Percentiles rank a stretch among this genome's conserved stretches.
phyloP scores from a whole-genome alignment of 2,113 vertebrate genomes.

The Bambusicola thoracicus region DNA sequence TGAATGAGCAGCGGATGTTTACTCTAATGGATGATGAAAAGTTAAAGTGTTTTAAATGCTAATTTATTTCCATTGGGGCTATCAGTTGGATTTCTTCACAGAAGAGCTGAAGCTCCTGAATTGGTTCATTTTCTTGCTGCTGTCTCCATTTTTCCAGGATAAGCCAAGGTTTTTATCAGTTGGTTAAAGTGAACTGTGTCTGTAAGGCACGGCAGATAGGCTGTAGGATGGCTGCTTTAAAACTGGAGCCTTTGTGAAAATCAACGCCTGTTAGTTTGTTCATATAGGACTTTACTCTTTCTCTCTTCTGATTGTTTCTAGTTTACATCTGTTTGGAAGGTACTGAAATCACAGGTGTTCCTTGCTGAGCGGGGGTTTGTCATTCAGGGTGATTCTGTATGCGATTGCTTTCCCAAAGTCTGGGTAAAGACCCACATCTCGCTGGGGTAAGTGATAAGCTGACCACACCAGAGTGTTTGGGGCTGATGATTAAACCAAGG shows the following conservation, averaged over 20 bases:
- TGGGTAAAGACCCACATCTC: neutral
- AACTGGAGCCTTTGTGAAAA: neutral
- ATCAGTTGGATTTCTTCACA: neutral
- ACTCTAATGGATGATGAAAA: conserved; percentile 35
- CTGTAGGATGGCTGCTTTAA: neutral
- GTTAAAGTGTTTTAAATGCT: conserved; percentile 22
- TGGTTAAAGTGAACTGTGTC: neutral
- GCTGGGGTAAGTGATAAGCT: neutral
- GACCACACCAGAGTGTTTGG: neutral
- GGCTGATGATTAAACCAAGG: neutral
- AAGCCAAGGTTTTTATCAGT: neutral
- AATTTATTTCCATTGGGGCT: conserved; percentile 7
- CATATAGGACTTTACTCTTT: neutral
- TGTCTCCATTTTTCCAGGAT: neutral
- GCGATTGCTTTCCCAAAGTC: neutral
- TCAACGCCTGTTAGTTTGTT: neutral
- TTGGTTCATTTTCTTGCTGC: neutral
- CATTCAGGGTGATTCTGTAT: neutral
- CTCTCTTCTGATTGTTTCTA: neutral
- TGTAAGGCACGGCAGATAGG: neutral
- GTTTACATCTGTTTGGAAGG: neutral
- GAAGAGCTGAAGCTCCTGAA: neutral
- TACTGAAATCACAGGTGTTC: neutral
- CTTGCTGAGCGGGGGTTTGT: neutral
- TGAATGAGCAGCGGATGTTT: conserved; percentile 19